Evolutionary conservation across 2,888 invertebrate genomes (phyloP).

Genomic region (Nudaria mundana): DNA sequence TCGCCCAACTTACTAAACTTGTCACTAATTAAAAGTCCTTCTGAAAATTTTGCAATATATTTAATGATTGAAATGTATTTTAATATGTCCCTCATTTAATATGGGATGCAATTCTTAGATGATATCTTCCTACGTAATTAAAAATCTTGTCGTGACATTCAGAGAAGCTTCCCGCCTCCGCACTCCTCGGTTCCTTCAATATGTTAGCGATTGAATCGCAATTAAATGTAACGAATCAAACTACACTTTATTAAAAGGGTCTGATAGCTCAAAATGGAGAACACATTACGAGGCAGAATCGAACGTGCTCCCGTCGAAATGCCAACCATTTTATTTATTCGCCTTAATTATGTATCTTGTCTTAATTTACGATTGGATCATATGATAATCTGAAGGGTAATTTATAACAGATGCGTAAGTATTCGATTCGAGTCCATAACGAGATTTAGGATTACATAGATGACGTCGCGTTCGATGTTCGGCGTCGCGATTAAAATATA

Average conservation of each 20-base stretch:
- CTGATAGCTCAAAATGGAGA: slow-evolving; percentile 76
- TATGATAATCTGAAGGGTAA: slow-evolving; percentile 79
- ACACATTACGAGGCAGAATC: slow-evolving; percentile 64
- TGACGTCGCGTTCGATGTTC: slow-evolving; percentile 56
- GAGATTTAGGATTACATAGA: slow-evolving; percentile 76
- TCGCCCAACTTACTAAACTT: slow-evolving; percentile 51
- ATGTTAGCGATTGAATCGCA: slow-evolving; percentile 80
- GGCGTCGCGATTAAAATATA: slow-evolving; percentile 66
- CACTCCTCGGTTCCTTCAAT: slow-evolving; percentile 73
- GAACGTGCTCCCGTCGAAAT: slow-evolving; percentile 80
- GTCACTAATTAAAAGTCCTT: slow-evolving; percentile 57
- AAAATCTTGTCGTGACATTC: slow-evolving; percentile 82
- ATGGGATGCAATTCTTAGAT: slow-evolving; percentile 72
- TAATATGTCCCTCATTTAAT: slow-evolving; percentile 67
- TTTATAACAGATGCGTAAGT: slow-evolving; percentile 78
- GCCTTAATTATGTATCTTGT: slow-evolving; percentile 82
- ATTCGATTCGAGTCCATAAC: slow-evolving; percentile 76
- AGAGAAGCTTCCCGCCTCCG: slow-evolving; percentile 74
- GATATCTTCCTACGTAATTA: slow-evolving; percentile 79
- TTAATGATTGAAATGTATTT: slow-evolving; percentile 77
- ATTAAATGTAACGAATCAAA: slow-evolving; percentile 78
- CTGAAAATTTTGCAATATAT: slow-evolving; percentile 41
- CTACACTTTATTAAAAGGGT: slow-evolving; percentile 76
- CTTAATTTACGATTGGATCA: slow-evolving; percentile 82
- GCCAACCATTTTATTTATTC: slow-evolving; percentile 82